Percentiles rank a stretch among this genome's conserved stretches.
phyloP scores from a whole-genome alignment of 1,140 invertebrate species.

The Lucilia cuprina region DNA sequence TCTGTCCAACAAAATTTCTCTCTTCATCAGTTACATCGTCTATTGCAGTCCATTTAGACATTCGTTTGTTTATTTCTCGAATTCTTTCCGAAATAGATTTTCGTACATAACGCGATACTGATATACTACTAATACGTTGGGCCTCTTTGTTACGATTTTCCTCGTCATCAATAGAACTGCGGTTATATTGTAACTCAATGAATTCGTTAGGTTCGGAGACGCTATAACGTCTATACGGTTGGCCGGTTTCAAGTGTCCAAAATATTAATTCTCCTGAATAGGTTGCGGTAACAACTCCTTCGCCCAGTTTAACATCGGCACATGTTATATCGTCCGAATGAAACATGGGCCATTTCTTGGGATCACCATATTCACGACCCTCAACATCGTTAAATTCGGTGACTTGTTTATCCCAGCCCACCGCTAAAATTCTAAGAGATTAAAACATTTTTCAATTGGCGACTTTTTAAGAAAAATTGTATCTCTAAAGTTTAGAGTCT shows the following conservation, averaged over 20 bases:
- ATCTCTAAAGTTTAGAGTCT: too few relatives aligned
- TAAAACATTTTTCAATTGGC: constrained; percentile 22
- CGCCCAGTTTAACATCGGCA: constrained; percentile 68
- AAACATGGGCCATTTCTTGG: constrained; percentile 71
- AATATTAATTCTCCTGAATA: constrained; percentile 80
- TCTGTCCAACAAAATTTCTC: neutral
- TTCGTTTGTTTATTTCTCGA: constrained; percentile 28
- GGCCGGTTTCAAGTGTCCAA: constrained; percentile 78
- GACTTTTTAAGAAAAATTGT: constrained; percentile 40
- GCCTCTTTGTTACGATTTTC: neutral
- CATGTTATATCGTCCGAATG: constrained; percentile 78
- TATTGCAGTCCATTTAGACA: neutral
- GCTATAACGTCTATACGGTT: constrained; percentile 68
- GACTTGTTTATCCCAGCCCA: constrained; percentile 74
- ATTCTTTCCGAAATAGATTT: constrained; percentile 37
- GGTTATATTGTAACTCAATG: constrained; percentile 42
- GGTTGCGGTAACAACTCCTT: constrained; percentile 72
- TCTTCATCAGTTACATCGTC: neutral
- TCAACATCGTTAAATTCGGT: constrained; percentile 73
- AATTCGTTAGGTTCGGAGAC: constrained; percentile 63
- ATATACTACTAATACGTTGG: neutral
- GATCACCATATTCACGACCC: constrained; percentile 62
- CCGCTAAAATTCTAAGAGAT: constrained; percentile 69
- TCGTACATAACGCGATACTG: constrained; percentile 34
- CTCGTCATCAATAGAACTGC: constrained; percentile 32